Evolutionary conservation across 1,140 invertebrate species (phyloP).

Genomic region (Diachasmimorpha longicaudata): DNA sequence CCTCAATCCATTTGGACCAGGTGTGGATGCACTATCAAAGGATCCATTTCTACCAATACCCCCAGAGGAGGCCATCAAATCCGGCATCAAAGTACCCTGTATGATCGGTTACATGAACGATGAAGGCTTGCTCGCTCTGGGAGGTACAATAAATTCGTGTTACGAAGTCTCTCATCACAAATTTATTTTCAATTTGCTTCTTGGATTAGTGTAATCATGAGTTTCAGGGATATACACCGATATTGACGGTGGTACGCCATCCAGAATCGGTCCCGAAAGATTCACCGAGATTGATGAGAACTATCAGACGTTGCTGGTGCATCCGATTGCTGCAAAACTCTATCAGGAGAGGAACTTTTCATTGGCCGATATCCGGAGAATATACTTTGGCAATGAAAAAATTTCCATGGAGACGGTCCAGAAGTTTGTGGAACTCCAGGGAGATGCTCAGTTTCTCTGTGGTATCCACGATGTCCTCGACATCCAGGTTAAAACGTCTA

Average conservation of each 20-base stretch:
- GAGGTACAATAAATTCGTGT: constrained; percentile 34
- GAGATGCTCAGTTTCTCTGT: constrained; percentile 7
- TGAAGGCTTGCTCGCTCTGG: constrained; percentile 64
- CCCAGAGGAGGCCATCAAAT: constrained; percentile 44
- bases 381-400: constrained; percentile 46
- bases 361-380: constrained; percentile 52
- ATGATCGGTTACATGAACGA: constrained; percentile 66
- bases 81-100: constrained; percentile 65
- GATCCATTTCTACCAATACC: constrained; percentile 56
- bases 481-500: constrained; percentile 45
- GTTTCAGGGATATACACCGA: background rate
- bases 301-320: background rate
- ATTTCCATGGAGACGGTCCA: background rate
- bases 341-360: constrained; percentile 35
- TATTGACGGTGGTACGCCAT: background rate
- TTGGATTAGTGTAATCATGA: background rate
- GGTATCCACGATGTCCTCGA: constrained; percentile 35
- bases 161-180: background rate
- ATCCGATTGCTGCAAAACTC: background rate
- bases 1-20: constrained; percentile 39
- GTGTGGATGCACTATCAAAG: constrained; percentile 42
- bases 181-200: background rate
- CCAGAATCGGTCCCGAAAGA: background rate
- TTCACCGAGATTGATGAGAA: background rate
- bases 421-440: background rate